Evolutionary conservation across 2,113 vertebrate species (phyloP), one percentile per base, ranked within the genome.

Genomic region (Panthera uncia): DNA sequence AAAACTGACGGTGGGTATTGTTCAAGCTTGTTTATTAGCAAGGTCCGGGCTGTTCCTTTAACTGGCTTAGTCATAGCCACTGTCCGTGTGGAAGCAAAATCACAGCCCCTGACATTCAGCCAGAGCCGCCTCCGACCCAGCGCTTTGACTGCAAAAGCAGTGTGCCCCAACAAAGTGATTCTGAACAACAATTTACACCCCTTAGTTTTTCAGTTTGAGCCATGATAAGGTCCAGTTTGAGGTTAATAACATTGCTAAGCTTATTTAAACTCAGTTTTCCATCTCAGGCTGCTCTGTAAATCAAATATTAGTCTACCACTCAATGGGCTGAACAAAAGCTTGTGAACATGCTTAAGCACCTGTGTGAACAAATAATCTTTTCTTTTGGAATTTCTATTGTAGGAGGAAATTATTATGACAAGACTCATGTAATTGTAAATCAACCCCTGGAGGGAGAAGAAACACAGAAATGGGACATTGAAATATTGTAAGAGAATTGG

Each of bases 401-500:
- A 99, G 99, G 99, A 97, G 99, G 99, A 97, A 98, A 98, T 95
- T 98, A 98, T 73, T 99, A 98, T 76, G 99, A 99, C 97, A 99
- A 98, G 97, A 98, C 99, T 82, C 98, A 99, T 36, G 87, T 99
- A 78, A 91, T 99, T 93, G 97, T 99, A 98, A 99, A 98, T 95
- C 94, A 97, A 27, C 88, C 85, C 1, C 45, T 33, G 69, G 98
- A 98, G 0, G 94, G 95, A 97, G 98, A 97, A 96, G 87, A n/a
- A 29, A 99, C 98, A 80, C 99, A 99, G 97, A 99, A 98, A 91
- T 99, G 99, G 99, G 99, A 99, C 65, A 98, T 99, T 97, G 99
- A 99, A 97, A 98, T 99, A 96, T 1, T 99, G 76, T 99, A 98
- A 99, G 86, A 41, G 55, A 65, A 52, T 68, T 88, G 71, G 81